Percentiles rank a stretch among this genome's conserved stretches.
phyloP scores from a whole-genome alignment of 2,113 vertebrate genomes.

The Pangasianodon gigas region DNA sequence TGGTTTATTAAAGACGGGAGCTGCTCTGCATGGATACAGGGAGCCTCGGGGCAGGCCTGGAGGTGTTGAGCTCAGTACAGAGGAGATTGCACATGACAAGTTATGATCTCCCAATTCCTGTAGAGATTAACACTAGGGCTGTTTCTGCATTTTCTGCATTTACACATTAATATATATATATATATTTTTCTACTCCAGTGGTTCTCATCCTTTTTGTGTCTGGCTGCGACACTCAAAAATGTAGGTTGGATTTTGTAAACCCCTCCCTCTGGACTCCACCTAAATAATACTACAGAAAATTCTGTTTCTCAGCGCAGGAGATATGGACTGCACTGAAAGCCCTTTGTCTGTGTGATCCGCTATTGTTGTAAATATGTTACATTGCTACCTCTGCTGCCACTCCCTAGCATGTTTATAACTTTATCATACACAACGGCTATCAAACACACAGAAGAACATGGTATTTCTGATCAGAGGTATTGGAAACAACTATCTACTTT shows the following conservation, averaged over 20 bases:
- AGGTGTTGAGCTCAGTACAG: conserved; percentile 18
- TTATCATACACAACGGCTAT: background rate
- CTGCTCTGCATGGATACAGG: conserved; percentile 10
- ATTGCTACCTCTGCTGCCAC: background rate
- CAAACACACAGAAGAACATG: background rate
- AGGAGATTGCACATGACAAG: background rate
- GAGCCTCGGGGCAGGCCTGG: conserved; percentile 31
- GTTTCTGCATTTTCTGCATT: background rate
- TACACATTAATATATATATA: background rate
- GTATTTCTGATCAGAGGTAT: background rate
- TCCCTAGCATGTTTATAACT: background rate
- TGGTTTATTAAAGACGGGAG: background rate
- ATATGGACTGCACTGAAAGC: background rate
- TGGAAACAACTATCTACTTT: background rate
- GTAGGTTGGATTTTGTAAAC: background rate
- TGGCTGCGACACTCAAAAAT: background rate
- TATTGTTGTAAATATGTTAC: background rate
- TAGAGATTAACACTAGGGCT: background rate
- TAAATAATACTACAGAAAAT: background rate
- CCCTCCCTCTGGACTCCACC: background rate
- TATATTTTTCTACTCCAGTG: background rate
- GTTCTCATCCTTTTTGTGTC: background rate
- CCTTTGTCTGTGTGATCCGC: background rate
- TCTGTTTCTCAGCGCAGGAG: background rate
- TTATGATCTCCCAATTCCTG: conserved; percentile 2